phyloP scores from a whole-genome alignment of 2,113 vertebrate species.

The Gobius niger region DNA sequence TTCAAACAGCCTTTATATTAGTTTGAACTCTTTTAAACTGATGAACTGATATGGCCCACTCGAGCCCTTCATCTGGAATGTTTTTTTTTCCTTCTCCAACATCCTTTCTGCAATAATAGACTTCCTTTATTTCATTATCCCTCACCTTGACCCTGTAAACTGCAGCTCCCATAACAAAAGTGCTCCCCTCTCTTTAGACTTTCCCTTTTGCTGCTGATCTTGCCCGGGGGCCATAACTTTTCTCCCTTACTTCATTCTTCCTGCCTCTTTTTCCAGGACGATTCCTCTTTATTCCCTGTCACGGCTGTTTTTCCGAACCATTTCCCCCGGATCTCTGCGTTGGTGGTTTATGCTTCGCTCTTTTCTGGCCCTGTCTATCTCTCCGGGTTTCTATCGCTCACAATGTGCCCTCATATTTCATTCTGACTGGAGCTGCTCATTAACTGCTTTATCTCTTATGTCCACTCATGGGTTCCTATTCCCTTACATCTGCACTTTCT shows the following conservation, averaged over 20 bases:
- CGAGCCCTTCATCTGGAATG: background rate
- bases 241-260: slow-evolving; percentile 1
- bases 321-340: slow-evolving; percentile 30
- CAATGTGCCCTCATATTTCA: slow-evolving; percentile 41
- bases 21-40: background rate
- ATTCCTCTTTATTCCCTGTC: slow-evolving; percentile 32
- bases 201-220: slow-evolving; percentile 3
- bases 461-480: slow-evolving; percentile 28
- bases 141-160: slow-evolving; percentile 38
- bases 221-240: slow-evolving; percentile 23
- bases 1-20: background rate
- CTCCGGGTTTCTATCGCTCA: slow-evolving; percentile 25
- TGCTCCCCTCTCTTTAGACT: slow-evolving; percentile 15
- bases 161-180: slow-evolving; percentile 20
- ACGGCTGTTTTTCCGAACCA: slow-evolving; percentile 48
- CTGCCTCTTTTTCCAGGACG: background rate
- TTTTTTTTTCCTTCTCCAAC: background rate
- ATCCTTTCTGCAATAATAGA: background rate
- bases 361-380: slow-evolving; percentile 3
- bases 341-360: slow-evolving; percentile 24
- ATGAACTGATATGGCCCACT: slow-evolving; percentile 11
- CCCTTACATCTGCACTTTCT: background rate
- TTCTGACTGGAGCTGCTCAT: slow-evolving; percentile 48
- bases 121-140: slow-evolving; percentile 16
- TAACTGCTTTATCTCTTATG: slow-evolving; percentile 34